Evolutionary conservation across 1,140 invertebrate genomes (phyloP), one percentile per base, ranked within the genome.

Genomic region (Drosophila nigrodunni): DNA sequence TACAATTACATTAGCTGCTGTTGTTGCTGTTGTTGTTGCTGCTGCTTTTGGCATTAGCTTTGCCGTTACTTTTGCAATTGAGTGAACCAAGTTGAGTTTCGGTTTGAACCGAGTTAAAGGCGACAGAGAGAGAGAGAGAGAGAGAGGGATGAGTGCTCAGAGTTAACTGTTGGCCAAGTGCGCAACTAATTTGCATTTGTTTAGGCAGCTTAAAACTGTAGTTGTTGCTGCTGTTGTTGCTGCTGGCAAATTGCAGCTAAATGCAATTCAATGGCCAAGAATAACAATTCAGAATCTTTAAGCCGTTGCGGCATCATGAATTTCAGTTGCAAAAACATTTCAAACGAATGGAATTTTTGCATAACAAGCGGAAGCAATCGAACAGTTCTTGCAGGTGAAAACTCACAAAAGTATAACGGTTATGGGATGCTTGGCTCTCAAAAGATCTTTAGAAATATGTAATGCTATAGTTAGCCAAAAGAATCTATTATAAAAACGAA

Each of bases 141-240:
- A 30, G 25, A 6, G 55, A 54, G 61, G 62, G 77, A 80, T 80
- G 81, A 85, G 55, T 49, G 47, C 49, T 68, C 65, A 70, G 55
- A 68, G 82, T 87, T 87, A 87, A 82, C 82, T 86, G 82, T 86
- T 87, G 79, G 81, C 82, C 79, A 78, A 86, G 75, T 87, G 75
- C 82, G 76, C 83, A 82, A 88, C 80, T 75, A 80, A 88, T 87
- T 88, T 87, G 77, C 83, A 87, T 87, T 88, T 78, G 66, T 61
- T 80, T 68, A 67, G 62, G 52, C 57, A 44, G 50, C 57, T 73
- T 58, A 47, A 72, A 61, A 55, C 57, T 39, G 58, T 55, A 54
- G 74, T 54, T 76, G 44, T 8, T 47, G 54, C 34, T 21, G 54
- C 6, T 57, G 37, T n/a, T 41, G 35, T 4, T 57, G 54, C 10